A percentile compares a stretch with the other conserved stretches of the same genome.
phyloP scores from a whole-genome alignment of 1,140 invertebrate species.

The Chionoecetes opilio region DNA sequence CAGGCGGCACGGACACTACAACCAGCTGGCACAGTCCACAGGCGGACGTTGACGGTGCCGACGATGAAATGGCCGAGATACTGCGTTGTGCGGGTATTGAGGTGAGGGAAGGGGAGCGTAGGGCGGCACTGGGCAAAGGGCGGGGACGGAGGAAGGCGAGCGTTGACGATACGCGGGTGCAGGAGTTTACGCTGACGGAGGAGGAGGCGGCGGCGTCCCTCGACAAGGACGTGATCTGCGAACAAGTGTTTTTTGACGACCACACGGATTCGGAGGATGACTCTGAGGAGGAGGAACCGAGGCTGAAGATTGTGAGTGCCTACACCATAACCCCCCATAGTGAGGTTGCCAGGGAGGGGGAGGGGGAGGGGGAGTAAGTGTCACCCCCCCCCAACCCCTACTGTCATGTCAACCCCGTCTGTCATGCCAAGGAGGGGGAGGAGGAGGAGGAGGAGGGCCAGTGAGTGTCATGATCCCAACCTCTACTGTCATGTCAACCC shows the following conservation, averaged over 20 bases:
- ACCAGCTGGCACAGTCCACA: neutral
- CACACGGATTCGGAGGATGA: conserved; percentile 65
- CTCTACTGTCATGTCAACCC: too few species aligned
- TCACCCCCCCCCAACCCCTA: too few species aligned
- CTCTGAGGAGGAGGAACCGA: conserved; percentile 72
- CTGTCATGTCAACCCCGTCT: too few species aligned
- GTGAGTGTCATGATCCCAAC: too few species aligned
- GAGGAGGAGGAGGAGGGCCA: too few species aligned
- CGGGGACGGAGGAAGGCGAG: neutral
- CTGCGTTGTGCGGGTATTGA: neutral
- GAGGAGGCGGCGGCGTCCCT: conserved; percentile 21
- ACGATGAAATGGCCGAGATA: neutral
- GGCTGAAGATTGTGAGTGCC: conserved; percentile 73
- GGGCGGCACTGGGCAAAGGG: neutral
- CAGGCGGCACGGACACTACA: neutral
- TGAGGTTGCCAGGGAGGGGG: too few species aligned
- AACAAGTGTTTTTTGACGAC: conserved; percentile 75
- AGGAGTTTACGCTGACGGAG: neutral
- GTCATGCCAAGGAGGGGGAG: too few species aligned
- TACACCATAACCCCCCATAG: conserved; percentile 70
- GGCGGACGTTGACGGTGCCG: neutral
- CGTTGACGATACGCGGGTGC: neutral
- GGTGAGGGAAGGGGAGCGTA: neutral
- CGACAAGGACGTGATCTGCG: conserved; percentile 53
- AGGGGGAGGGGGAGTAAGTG: too few species aligned